Evolutionary conservation across 2,888 invertebrate genomes (phyloP).

Genomic region (Frankliniella fusca): DNA sequence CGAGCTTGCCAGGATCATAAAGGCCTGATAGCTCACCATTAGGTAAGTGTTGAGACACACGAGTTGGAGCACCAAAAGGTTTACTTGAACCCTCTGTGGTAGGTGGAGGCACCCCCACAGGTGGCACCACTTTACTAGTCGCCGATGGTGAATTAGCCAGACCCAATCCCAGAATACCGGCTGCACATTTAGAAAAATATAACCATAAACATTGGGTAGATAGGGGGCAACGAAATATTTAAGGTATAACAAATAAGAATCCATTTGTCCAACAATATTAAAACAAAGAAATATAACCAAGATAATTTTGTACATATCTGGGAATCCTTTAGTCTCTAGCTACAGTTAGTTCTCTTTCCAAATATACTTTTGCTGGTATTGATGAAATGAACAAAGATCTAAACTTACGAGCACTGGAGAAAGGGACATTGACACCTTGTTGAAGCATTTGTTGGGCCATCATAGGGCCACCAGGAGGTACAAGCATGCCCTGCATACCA

Average conservation of each 20-base stretch:
- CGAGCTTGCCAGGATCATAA: background rate
- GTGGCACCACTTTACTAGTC: background rate
- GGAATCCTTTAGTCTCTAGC: too few relatives aligned
- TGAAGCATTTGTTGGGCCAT: conserved; percentile 47
- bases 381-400: too few relatives aligned
- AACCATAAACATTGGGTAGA: background rate
- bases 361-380: too few relatives aligned
- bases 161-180: background rate
- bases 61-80: background rate
- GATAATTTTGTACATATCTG: too few relatives aligned
- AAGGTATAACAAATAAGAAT: too few relatives aligned
- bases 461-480: conserved; percentile 41
- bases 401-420: conserved; percentile 21
- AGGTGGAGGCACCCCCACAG: conserved; percentile 45
- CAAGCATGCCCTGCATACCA: conserved; percentile 48
- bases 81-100: conserved; percentile 44
- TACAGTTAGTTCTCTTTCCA: too few relatives aligned
- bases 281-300: too few relatives aligned
- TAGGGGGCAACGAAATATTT: too few relatives aligned
- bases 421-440: conserved; percentile 35
- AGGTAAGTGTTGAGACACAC: background rate
- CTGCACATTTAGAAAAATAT: conserved; percentile 7
- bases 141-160: background rate
- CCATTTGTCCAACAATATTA: too few relatives aligned
- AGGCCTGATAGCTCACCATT: background rate